Evolutionary conservation across 1,140 invertebrate genomes (phyloP).

Genomic region (Lasioglossum baleicum): DNA sequence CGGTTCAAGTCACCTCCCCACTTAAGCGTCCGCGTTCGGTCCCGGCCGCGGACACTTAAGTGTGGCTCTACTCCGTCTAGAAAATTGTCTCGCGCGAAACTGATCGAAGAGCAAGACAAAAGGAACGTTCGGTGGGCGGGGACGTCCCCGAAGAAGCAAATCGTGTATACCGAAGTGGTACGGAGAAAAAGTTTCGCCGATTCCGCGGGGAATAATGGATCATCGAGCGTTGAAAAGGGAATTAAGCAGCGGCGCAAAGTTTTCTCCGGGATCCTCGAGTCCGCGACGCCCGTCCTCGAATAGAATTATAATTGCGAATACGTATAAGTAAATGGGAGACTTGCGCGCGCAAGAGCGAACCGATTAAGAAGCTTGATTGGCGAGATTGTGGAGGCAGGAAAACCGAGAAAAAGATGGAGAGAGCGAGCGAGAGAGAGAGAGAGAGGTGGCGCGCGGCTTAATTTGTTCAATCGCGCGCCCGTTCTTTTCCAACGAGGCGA

Average conservation of each 20-base stretch:
- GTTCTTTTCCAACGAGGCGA: conserved; percentile 3
- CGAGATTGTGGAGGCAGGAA: conserved; percentile 24
- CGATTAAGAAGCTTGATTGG: conserved; percentile 27
- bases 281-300: conserved; percentile 13
- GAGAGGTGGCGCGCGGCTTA: neutral
- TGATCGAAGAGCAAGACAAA: too few species aligned
- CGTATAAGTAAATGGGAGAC: conserved; percentile 47
- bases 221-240: conserved; percentile 10
- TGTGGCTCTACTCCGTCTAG: too few species aligned
- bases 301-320: conserved; percentile 56
- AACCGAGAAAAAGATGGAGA: too few species aligned
- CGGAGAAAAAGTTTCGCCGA: neutral
- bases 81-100: too few species aligned
- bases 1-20: too few species aligned
- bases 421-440: neutral
- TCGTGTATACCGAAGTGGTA: neutral
- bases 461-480: conserved; percentile 20
- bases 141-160: neutral
- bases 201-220: conserved; percentile 10
- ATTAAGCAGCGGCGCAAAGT: conserved; percentile 1
- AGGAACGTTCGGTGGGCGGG: too few species aligned
- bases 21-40: too few species aligned
- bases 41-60: too few species aligned
- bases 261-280: neutral
- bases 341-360: neutral